Evolutionary conservation across 2,113 vertebrate genomes (phyloP).

Genomic region (Elaphurus davidianus): DNA sequence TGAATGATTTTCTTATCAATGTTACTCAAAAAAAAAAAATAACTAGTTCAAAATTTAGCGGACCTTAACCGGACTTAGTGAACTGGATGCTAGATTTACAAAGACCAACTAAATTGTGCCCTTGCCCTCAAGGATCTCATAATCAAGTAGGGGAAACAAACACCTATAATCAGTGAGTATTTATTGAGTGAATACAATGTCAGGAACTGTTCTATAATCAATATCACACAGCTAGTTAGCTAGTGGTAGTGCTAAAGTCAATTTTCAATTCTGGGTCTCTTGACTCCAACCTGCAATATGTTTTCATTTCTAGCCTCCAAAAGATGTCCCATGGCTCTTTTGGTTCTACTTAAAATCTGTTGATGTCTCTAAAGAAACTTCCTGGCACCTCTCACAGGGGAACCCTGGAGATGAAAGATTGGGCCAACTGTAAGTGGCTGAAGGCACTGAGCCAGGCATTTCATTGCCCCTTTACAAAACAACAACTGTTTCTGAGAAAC

Average conservation of each 20-base stretch:
- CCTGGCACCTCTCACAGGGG: neutral
- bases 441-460: neutral
- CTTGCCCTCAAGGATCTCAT: neutral
- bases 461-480: neutral
- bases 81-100: neutral
- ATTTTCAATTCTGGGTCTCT: neutral
- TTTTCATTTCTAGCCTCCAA: neutral
- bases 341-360: neutral
- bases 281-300: neutral
- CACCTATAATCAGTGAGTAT: neutral
- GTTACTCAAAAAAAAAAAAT: neutral
- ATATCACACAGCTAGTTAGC: neutral
- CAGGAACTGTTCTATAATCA: constrained; percentile 3
- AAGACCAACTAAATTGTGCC: neutral
- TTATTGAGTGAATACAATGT: neutral
- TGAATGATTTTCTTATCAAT: neutral
- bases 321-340: neutral
- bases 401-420: neutral
- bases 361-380: neutral
- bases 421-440: neutral
- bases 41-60: constrained; percentile 14
- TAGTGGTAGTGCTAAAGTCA: neutral
- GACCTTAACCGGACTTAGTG: neutral
- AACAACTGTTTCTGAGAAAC: neutral
- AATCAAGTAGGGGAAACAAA: neutral